A percentile compares a stretch with the other conserved stretches of the same genome.
Evolutionary conservation across 1,140 invertebrate genomes (phyloP).

Genomic region (Mamestra configurata): DNA sequence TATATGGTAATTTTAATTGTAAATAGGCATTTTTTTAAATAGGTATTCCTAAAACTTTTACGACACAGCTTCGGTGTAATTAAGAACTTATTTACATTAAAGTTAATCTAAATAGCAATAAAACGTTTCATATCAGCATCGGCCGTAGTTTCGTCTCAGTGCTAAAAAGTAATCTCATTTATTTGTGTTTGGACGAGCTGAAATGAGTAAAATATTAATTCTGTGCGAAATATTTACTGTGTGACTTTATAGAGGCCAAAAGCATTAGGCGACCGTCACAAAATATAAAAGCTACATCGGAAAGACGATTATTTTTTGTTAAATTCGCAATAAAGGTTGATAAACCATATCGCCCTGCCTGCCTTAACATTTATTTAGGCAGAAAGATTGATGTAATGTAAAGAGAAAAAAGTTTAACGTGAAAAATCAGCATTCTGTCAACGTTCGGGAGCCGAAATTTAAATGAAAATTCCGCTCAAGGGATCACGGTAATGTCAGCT

Average conservation of each 20-base stretch:
- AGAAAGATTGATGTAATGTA: constrained; percentile 40
- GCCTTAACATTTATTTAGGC: constrained; percentile 36
- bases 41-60: too few relatives aligned
- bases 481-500: constrained; percentile 8
- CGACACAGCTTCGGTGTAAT: neutral
- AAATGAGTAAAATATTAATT: constrained; percentile 44
- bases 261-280: constrained; percentile 8
- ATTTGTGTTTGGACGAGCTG: neutral
- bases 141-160: constrained; percentile 9
- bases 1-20: too few relatives aligned
- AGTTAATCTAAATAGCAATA: constrained; percentile 10
- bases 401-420: constrained; percentile 27
- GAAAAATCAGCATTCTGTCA: constrained; percentile 5
- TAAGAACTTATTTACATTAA: constrained; percentile 28
- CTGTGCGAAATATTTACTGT: constrained; percentile 39
- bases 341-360: constrained; percentile 24
- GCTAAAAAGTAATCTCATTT: constrained; percentile 30
- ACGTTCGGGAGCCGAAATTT: constrained; percentile 3
- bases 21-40: too few relatives aligned
- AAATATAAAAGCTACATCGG: constrained; percentile 6
- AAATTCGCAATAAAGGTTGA: constrained; percentile 36
- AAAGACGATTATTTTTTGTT: constrained; percentile 34
- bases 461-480: constrained; percentile 6
- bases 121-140: constrained; percentile 18
- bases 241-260: constrained; percentile 3